phyloP scores from a whole-genome alignment of 2,888 invertebrate genomes.

The Meloe dianella region DNA sequence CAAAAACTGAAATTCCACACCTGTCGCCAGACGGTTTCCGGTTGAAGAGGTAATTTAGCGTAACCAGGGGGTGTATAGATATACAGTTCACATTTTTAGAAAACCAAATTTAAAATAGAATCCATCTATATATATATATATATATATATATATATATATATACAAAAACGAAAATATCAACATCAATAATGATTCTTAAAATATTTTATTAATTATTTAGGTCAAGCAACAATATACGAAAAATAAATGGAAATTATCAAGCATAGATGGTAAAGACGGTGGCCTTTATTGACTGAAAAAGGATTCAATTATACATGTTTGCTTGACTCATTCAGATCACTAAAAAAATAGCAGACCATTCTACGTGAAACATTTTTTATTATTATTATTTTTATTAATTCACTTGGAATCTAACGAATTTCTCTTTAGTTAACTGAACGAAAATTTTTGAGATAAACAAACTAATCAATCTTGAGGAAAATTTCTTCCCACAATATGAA shows the following conservation, averaged over 20 bases:
- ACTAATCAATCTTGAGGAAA: background rate
- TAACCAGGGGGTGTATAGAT: background rate
- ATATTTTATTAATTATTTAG: conserved; percentile 20
- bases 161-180: background rate
- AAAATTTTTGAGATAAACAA: background rate
- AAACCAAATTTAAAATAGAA: background rate
- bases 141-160: too few species aligned
- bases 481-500: background rate
- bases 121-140: too few species aligned
- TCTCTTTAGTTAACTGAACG: background rate
- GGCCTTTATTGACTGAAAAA: conserved; percentile 33
- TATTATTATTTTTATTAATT: too few species aligned
- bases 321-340: conserved; percentile 27
- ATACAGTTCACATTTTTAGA: background rate
- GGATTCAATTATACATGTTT: conserved; percentile 19
- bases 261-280: conserved; percentile 23
- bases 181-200: background rate
- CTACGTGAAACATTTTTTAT: conserved; percentile 21
- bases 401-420: background rate
- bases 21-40: conserved; percentile 13
- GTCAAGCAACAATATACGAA: conserved; percentile 20
- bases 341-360: conserved; percentile 23
- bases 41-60: conserved; percentile 13
- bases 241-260: background rate
- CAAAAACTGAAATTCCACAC: conserved; percentile 13